Evolutionary conservation across 1,140 invertebrate genomes (phyloP).

Genomic region (Psilanteris sp.): DNA sequence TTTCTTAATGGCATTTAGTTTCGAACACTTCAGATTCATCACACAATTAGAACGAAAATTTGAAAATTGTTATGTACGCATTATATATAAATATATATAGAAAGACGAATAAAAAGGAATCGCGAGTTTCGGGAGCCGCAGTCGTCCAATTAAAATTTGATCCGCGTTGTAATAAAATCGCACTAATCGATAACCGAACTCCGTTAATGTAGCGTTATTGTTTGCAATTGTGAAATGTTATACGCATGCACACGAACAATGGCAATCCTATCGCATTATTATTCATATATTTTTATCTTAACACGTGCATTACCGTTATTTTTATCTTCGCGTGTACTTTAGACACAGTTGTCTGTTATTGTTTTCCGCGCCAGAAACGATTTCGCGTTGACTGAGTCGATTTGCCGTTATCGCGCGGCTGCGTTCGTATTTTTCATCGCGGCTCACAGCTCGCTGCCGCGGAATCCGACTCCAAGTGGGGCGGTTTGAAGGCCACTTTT

Average conservation of each 20-base stretch:
- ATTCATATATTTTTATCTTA: conserved; percentile 52
- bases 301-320: conserved; percentile 60
- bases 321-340: conserved; percentile 60
- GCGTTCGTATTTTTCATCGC: conserved; percentile 22
- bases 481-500: conserved; percentile 24
- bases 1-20: no score
- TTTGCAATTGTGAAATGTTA: conserved; percentile 39
- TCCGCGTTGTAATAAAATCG: conserved; percentile 22
- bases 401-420: conserved; percentile 32
- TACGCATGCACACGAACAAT: conserved; percentile 37
- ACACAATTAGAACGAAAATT: no score
- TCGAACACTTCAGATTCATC: no score
- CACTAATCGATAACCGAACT: conserved; percentile 22
- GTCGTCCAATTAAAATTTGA: no score
- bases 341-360: conserved; percentile 56
- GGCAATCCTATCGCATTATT: conserved; percentile 49
- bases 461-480: conserved; percentile 30
- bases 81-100: no score
- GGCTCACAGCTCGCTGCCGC: conserved; percentile 6
- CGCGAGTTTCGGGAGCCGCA: no score
- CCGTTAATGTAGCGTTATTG: conserved; percentile 36
- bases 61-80: no score
- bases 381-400: conserved; percentile 23
- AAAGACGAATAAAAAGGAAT: no score
- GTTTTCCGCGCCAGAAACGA: conserved; percentile 49